A percentile compares a stretch with the other conserved stretches of the same genome.
These are phyloP conservation scores for Pherbina coryleti DNA, from an alignment of 2,888 invertebrate genomes.

Conservation along the genomic window DNA sequence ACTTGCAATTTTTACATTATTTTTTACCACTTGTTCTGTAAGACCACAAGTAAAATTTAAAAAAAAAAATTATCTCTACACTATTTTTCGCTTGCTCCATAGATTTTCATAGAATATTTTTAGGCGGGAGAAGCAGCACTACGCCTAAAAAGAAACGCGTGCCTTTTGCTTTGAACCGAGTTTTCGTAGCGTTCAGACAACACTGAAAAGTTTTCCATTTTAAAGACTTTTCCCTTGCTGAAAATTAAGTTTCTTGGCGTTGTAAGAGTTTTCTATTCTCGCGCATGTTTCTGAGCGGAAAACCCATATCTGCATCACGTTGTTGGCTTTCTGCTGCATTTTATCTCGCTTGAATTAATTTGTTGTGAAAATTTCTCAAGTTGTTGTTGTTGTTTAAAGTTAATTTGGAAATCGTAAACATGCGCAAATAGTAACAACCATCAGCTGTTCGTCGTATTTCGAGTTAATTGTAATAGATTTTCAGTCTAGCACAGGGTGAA, in stretches of 20 bases:
- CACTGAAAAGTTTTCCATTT: slow-evolving; percentile 25
- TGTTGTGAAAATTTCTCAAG: neutral
- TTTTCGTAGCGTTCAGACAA: slow-evolving; percentile 28
- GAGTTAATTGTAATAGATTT: too few species aligned
- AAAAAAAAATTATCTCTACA: slow-evolving; percentile 30
- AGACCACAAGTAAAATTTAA: neutral
- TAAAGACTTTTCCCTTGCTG: neutral
- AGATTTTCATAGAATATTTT: slow-evolving; percentile 22
- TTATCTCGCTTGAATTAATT: too few species aligned
- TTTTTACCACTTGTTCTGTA: neutral
- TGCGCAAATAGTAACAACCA: too few species aligned
- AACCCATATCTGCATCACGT: neutral
- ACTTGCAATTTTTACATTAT: neutral
- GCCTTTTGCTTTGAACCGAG: slow-evolving; percentile 17
- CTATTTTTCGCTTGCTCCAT: slow-evolving; percentile 11
- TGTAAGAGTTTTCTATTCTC: slow-evolving; percentile 1
- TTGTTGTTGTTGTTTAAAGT: neutral
- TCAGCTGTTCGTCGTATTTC: too few species aligned
- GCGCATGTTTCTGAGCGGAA: neutral
- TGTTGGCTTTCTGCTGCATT: too few species aligned
- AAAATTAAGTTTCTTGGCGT: neutral
- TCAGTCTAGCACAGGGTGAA: too few species aligned
- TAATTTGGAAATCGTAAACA: too few species aligned
- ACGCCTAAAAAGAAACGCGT: neutral
- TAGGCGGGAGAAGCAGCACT: slow-evolving; percentile 28